A percentile compares a stretch with the other conserved stretches of the same genome.
phyloP scores from a whole-genome alignment of 2,113 vertebrate genomes.

The Atlantisia rogersi region DNA sequence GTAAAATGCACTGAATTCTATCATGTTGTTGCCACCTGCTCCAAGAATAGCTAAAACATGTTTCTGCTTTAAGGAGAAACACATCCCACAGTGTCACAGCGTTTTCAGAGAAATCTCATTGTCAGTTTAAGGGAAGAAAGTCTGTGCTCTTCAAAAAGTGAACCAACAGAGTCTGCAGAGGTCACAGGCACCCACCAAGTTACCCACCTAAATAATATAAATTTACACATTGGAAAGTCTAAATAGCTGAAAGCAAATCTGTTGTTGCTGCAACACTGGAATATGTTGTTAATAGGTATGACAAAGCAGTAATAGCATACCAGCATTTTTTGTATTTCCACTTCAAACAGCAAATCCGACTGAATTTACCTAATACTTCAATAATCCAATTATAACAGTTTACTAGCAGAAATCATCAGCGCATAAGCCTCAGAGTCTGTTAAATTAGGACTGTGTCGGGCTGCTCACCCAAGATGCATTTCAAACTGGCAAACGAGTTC shows the following conservation, averaged over 20 bases:
- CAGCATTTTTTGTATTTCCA: constrained; percentile 66
- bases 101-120: background rate
- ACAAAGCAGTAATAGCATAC: constrained; percentile 51
- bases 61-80: background rate
- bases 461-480: constrained; percentile 6
- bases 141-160: background rate
- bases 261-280: constrained; percentile 39
- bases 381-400: constrained; percentile 76
- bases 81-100: background rate
- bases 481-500: background rate
- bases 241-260: constrained; percentile 26
- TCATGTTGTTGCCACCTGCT: background rate
- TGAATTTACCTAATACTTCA: constrained; percentile 78
- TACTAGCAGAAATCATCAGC: constrained; percentile 67
- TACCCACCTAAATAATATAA: background rate
- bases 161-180: background rate
- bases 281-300: constrained; percentile 60
- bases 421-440: constrained; percentile 53
- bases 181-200: background rate
- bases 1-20: background rate
- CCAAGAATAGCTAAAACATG: background rate
- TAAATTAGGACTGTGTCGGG: constrained; percentile 37
- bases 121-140: background rate
- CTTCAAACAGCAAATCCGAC: constrained; percentile 74
- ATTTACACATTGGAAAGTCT: background rate